Evolutionary conservation across 2,888 invertebrate species (phyloP).

Genomic region (Scelioninae gen. 1): DNA sequence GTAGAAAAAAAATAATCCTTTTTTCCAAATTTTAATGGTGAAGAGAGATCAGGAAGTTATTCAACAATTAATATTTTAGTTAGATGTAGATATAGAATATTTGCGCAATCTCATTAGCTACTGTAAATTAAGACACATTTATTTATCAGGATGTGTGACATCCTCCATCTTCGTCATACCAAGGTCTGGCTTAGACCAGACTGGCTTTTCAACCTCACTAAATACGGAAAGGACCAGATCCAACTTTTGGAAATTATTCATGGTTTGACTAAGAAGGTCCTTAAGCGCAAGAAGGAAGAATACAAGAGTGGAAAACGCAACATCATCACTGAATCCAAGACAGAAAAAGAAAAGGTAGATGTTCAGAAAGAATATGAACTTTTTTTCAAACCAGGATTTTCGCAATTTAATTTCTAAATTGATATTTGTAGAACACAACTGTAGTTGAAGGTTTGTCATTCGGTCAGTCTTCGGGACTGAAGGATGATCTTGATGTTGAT

Average conservation of each 20-base stretch:
- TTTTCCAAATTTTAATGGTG: too few species aligned
- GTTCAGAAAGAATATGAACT: too few species aligned
- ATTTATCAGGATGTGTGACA: constrained; percentile 89
- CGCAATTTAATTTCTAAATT: too few species aligned
- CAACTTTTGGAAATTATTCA: constrained; percentile 91
- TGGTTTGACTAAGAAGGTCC: constrained; percentile 91
- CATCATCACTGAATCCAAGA: constrained; percentile 74
- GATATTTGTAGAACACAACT: constrained; percentile 78
- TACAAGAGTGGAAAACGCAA: constrained; percentile 88
- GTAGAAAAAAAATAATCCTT: too few species aligned
- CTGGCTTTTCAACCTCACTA: constrained; percentile 90
- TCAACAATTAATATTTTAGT: too few species aligned
- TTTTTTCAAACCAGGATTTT: too few species aligned
- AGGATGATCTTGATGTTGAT: constrained; percentile 92
- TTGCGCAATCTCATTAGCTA: too few species aligned
- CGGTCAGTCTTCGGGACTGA: constrained; percentile 89
- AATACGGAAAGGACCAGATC: constrained; percentile 90
- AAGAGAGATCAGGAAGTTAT: too few species aligned
- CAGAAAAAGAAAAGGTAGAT: constrained; percentile 71
- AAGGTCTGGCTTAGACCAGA: constrained; percentile 92
- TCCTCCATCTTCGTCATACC: constrained; percentile 92
- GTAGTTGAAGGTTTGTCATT: constrained; percentile 89
- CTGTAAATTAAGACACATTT: too few species aligned
- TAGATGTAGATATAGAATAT: too few species aligned
- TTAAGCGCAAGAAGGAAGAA: constrained; percentile 91